phyloP scores from a whole-genome alignment of 2,113 vertebrate species.

The Hystrix brachyura region DNA sequence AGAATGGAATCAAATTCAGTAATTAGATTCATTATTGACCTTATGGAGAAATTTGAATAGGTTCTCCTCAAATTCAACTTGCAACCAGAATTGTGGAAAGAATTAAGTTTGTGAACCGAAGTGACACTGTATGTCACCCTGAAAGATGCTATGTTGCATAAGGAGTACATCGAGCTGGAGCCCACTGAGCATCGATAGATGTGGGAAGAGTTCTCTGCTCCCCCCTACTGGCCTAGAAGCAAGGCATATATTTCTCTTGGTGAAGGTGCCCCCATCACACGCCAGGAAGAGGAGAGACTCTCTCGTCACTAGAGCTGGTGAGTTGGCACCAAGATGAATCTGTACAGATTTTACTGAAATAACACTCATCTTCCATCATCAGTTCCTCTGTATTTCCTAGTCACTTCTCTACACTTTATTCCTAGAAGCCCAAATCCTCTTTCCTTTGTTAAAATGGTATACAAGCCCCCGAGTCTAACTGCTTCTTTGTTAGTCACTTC shows the following conservation, averaged over 20 bases:
- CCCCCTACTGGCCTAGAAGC: background rate
- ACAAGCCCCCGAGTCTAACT: background rate
- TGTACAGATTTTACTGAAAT: background rate
- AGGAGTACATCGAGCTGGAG: background rate
- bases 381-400: background rate
- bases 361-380: background rate
- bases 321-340: background rate
- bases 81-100: too few relatives aligned
- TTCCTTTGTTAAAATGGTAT: slow-evolving; percentile 9
- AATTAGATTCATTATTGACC: too few relatives aligned
- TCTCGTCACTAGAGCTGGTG: background rate
- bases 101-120: too few relatives aligned
- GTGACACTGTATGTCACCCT: too few relatives aligned
- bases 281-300: background rate
- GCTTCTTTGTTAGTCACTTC: background rate
- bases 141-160: background rate
- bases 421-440: background rate
- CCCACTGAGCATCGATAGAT: background rate
- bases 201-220: background rate
- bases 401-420: background rate
- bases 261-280: background rate
- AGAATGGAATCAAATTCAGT: too few relatives aligned
- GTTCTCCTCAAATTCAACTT: too few relatives aligned
- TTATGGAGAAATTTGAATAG: too few relatives aligned
- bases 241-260: background rate